Percentiles rank a stretch among this genome's conserved stretches.
Conservation (phyloP, 53 echinoderm and acorn worm species). For the Zoroaster sp. region DNA sequence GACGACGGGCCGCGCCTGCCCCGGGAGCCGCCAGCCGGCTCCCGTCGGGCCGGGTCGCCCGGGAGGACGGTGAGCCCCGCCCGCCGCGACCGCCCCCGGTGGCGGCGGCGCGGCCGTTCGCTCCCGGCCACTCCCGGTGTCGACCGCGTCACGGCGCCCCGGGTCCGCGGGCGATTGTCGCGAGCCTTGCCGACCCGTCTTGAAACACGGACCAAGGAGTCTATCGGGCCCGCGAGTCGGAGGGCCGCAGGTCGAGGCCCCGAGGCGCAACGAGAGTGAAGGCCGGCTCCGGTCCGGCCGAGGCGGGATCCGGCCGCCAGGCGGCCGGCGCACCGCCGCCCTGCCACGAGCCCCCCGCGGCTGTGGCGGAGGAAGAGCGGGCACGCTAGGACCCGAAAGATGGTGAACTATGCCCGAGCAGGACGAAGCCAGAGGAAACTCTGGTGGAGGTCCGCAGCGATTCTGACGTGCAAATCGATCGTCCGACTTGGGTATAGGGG, state of each 20-base stretch:
- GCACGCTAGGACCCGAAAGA: too few relatives aligned
- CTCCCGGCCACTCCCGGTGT: slow-evolving; percentile 59
- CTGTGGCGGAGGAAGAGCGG: slow-evolving; percentile 68
- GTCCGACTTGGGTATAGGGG: slow-evolving; percentile 86
- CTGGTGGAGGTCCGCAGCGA: slow-evolving; percentile 87
- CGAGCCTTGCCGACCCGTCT: too few relatives aligned
- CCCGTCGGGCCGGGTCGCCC: neutral
- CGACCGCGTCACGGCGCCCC: too few relatives aligned
- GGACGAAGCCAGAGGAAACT: slow-evolving; percentile 84
- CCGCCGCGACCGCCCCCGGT: too few relatives aligned
- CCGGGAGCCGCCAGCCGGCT: neutral
- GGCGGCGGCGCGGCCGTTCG: slow-evolving; percentile 1
- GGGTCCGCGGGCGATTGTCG: too few relatives aligned
- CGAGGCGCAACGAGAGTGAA: too few relatives aligned
- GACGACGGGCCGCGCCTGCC: too few relatives aligned
- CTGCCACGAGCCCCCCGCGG: slow-evolving; percentile 53
- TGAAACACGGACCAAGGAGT: too few relatives aligned
- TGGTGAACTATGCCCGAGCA: slow-evolving; percentile 76
- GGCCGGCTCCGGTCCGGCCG: too few relatives aligned
- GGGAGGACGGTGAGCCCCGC: neutral
- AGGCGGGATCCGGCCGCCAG: slow-evolving; percentile 45
- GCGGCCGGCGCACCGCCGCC: slow-evolving; percentile 71
- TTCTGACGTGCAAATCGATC: slow-evolving; percentile 93
- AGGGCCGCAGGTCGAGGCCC: too few relatives aligned
- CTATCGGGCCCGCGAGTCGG: too few relatives aligned